Percentiles rank a stretch among this genome's conserved stretches.
phyloP scores from a whole-genome alignment of 2,113 vertebrate genomes.

The Sceloporus tristichus region DNA sequence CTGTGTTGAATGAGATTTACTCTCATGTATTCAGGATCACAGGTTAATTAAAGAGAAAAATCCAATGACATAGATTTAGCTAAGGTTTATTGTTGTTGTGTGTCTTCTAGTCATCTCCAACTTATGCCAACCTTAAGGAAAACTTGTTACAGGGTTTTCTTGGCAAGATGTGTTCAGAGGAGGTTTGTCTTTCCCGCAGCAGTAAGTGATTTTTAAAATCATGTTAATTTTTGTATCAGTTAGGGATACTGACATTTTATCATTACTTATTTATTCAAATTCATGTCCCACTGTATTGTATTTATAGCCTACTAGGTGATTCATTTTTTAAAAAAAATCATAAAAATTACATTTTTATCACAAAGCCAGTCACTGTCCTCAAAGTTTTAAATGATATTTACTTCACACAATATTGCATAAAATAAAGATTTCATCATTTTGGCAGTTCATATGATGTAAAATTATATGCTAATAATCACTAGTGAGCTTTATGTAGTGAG shows the following conservation, averaged over 20 bases:
- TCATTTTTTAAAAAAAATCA: background rate
- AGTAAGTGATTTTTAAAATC: background rate
- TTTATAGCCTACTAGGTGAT: background rate
- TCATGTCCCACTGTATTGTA: background rate
- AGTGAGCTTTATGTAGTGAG: background rate
- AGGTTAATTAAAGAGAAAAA: too few relatives aligned
- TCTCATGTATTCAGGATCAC: background rate
- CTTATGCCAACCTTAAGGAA: too few relatives aligned
- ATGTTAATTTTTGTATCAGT: background rate
- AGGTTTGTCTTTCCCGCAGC: background rate
- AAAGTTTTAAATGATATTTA: background rate
- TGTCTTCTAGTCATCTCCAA: too few relatives aligned
- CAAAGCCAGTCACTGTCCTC: background rate
- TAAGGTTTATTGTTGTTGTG: too few relatives aligned
- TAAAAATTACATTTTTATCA: background rate
- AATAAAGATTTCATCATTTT: too few relatives aligned
- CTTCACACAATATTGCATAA: background rate
- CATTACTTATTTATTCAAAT: background rate
- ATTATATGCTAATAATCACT: background rate
- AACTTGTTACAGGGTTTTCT: too few relatives aligned
- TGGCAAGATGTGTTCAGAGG: too few relatives aligned
- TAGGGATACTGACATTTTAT: background rate
- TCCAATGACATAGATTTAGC: too few relatives aligned
- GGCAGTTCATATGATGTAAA: too few relatives aligned
- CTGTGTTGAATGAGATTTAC: too few relatives aligned